phyloP scores from a whole-genome alignment of 2,888 invertebrate species.

The Spisula subtruncata region DNA sequence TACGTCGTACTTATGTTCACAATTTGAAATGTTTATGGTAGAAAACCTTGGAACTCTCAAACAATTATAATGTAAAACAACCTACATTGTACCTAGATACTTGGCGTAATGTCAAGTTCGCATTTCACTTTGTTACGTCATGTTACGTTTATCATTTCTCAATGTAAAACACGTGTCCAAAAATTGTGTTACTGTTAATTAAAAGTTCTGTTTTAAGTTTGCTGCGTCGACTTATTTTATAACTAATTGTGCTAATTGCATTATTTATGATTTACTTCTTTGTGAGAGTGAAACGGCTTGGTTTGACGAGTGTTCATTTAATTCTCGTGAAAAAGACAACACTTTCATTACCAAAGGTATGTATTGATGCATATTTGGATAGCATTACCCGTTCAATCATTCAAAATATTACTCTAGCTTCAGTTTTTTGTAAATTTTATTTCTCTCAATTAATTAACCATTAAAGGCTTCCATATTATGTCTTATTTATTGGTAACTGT shows the following conservation, averaged over 20 bases:
- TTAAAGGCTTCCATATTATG: background rate
- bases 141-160: background rate
- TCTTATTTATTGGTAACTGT: background rate
- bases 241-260: background rate
- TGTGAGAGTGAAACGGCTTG: background rate
- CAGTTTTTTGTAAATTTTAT: too few relatives aligned
- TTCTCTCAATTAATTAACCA: background rate
- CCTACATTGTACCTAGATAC: background rate
- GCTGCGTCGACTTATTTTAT: too few relatives aligned
- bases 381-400: too few relatives aligned
- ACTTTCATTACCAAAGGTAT: too few relatives aligned
- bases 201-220: too few relatives aligned
- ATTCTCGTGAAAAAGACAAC: too few relatives aligned
- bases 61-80: background rate
- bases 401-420: too few relatives aligned
- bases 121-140: background rate
- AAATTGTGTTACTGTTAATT: background rate
- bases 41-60: background rate
- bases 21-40: background rate
- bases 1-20: background rate
- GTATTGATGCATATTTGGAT: too few relatives aligned
- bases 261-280: background rate
- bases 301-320: too few relatives aligned
- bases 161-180: background rate
- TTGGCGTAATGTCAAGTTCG: background rate